A percentile compares a stretch with the other conserved stretches of the same genome.
Evolutionary conservation across 2,113 vertebrate genomes (phyloP).

Genomic region (Mesocricetus auratus): DNA sequence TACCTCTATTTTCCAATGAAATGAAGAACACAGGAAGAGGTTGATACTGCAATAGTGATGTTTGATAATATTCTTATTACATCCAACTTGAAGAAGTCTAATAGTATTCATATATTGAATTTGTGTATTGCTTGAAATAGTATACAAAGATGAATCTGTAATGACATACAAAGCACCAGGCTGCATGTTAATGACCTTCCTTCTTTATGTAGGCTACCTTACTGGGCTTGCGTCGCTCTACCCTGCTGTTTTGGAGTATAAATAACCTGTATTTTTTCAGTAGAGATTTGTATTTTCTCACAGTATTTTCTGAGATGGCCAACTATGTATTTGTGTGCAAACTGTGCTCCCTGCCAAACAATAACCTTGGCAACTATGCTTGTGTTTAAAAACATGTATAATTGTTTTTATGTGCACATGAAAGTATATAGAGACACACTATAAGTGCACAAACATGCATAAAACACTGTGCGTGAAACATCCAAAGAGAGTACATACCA

Average conservation of each 20-base stretch:
- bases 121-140: not conserved
- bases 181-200: not conserved
- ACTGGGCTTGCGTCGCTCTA: not conserved
- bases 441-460: not conserved
- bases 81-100: conserved; percentile 3
- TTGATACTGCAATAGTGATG: not conserved
- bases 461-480: not conserved
- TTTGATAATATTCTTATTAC: conserved; percentile 9
- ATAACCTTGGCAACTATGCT: not conserved
- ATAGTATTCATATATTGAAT: not conserved
- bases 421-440: no score
- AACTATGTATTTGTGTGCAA: not conserved
- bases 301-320: not conserved
- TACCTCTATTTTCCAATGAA: not conserved
- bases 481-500: not conserved
- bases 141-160: not conserved
- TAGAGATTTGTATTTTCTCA: not conserved
- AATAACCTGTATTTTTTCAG: not conserved
- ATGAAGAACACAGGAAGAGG: not conserved
- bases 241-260: not conserved
- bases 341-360: not conserved
- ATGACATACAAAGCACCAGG: not conserved
- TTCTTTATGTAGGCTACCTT: not conserved
- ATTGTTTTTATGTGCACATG: not conserved
- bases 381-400: fast-evolving